Evolutionary conservation across 2,797 vertebrate genomes (phyloP).

Genomic region (Antennarius maculatus): DNA sequence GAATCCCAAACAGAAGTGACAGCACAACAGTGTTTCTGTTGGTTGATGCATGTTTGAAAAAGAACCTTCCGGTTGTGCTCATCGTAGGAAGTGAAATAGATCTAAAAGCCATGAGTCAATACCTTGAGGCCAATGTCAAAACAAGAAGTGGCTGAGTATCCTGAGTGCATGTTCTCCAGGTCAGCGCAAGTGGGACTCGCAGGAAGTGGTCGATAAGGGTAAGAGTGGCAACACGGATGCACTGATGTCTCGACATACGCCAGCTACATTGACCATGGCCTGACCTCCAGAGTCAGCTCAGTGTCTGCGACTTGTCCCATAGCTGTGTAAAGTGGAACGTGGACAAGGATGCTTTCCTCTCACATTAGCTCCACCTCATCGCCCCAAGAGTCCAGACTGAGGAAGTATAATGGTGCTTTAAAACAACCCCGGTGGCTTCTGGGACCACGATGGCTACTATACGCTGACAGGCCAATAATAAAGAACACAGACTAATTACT

Average conservation of each 20-base stretch:
- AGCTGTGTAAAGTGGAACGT: slow-evolving; percentile 37
- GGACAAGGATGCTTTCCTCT: slow-evolving; percentile 59
- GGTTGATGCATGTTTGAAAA: slow-evolving; percentile 8
- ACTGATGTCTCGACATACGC: slow-evolving; percentile 39
- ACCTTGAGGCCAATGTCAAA: slow-evolving; percentile 59
- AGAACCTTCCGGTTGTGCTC: slow-evolving; percentile 22
- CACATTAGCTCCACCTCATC: slow-evolving; percentile 55
- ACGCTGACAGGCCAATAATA: slow-evolving; percentile 36
- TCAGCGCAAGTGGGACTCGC: slow-evolving; percentile 43
- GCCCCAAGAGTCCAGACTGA: slow-evolving; percentile 37
- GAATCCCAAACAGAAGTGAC: slow-evolving; percentile 3
- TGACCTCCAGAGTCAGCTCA: slow-evolving; percentile 51
- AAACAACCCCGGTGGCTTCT: slow-evolving; percentile 32
- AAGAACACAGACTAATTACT: slow-evolving; percentile 54
- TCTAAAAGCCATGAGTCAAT: slow-evolving; percentile 60
- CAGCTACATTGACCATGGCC: slow-evolving; percentile 41
- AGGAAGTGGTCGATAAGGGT: slow-evolving; percentile 59
- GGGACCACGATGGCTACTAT: slow-evolving; percentile 18
- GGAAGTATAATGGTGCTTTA: slow-evolving; percentile 20
- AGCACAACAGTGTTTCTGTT: neutral
- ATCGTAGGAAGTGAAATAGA: slow-evolving; percentile 38
- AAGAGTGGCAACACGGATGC: slow-evolving; percentile 40
- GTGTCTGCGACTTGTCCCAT: slow-evolving; percentile 36
- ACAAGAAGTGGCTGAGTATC: slow-evolving; percentile 39
- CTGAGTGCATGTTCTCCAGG: slow-evolving; percentile 42